Conservation (phyloP, 1,140 invertebrate species). For the Berghia stephanieae region DNA sequence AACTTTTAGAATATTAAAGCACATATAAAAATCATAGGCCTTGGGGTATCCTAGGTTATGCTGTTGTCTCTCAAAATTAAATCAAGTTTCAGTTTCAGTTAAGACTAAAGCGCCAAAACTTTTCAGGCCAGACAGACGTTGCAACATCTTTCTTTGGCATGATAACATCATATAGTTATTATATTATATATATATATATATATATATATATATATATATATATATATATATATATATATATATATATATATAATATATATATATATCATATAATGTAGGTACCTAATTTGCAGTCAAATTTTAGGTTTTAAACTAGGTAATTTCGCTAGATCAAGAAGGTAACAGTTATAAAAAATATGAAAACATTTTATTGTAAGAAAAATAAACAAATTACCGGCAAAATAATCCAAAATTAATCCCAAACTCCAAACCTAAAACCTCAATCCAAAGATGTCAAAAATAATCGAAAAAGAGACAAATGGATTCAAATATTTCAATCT, state of each 20-base stretch:
- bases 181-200: neutral
- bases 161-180: neutral
- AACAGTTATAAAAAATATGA: neutral
- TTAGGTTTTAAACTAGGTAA: neutral
- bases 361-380: neutral
- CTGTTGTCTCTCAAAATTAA: neutral
- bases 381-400: neutral
- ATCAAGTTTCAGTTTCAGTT: neutral
- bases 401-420: neutral
- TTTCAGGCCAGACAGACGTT: neutral
- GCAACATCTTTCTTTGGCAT: neutral
- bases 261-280: neutral
- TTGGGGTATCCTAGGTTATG: neutral
- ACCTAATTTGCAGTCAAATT: neutral
- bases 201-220: neutral
- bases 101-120: neutral
- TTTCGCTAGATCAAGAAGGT: neutral
- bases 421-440: no score
- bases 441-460: no score
- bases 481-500: no score
- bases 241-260: conserved; percentile 1
- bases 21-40: neutral
- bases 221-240: neutral
- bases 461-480: no score
- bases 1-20: neutral